These are phyloP conservation scores for Syngnathus acus DNA, from an alignment of 2,797 vertebrate genomes.

Conservation along the genomic window DNA sequence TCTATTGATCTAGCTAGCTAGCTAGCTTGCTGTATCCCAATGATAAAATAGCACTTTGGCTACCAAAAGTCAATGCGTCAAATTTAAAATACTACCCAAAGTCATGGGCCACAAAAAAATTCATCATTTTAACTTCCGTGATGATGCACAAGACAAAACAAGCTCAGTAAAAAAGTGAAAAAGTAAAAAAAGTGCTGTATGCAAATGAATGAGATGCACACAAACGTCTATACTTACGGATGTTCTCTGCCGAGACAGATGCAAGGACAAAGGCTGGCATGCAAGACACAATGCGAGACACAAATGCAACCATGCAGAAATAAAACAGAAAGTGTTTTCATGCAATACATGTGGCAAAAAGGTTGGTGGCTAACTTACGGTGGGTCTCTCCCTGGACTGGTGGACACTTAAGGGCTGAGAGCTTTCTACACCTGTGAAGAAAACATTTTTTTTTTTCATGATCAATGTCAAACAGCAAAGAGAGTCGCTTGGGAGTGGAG, in stretches of 20 bases:
- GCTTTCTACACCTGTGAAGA: conserved; percentile 68
- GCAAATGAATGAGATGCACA: neutral
- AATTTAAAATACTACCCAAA: too few species aligned
- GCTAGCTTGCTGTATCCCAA: too few species aligned
- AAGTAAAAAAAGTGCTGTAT: neutral
- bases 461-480: conserved; percentile 17
- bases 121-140: neutral
- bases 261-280: conserved; percentile 35
- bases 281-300: conserved; percentile 34
- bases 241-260: conserved; percentile 42
- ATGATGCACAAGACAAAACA: neutral
- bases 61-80: too few species aligned
- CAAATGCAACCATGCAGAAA: conserved; percentile 15
- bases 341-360: neutral
- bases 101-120: too few species aligned
- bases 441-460: conserved; percentile 16
- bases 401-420: conserved; percentile 80
- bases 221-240: conserved; percentile 48
- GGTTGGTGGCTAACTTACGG: conserved; percentile 68
- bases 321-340: neutral
- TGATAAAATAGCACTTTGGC: too few species aligned
- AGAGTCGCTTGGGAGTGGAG: conserved; percentile 24
- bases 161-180: neutral
- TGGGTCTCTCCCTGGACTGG: conserved; percentile 83
- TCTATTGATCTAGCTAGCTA: too few species aligned